Percentiles rank a stretch among this genome's conserved stretches.
These are phyloP conservation scores for Danaus melanippus DNA, from an alignment of 1,140 invertebrate genomes.

Conservation along the genomic window DNA sequence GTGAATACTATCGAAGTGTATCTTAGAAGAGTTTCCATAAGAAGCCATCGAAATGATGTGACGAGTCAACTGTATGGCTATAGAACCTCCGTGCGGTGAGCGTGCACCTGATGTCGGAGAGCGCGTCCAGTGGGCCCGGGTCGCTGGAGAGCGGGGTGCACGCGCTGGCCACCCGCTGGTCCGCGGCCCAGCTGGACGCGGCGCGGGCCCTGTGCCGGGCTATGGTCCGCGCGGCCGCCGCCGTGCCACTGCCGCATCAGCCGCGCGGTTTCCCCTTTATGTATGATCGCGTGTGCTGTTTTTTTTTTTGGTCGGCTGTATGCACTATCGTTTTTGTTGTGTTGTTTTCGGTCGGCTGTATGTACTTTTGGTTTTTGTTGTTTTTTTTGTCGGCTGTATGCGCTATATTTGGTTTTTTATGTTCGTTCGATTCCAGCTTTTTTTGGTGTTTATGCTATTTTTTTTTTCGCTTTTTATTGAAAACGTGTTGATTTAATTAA, in stretches of 20 bases:
- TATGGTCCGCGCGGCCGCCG: constrained; percentile 77
- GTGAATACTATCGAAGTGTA: no score
- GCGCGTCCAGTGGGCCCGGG: constrained; percentile 54
- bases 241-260: constrained; percentile 78
- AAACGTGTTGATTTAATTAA: constrained; percentile 8
- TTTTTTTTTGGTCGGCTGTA: constrained; percentile 13
- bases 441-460: constrained; percentile 16
- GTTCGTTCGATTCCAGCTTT: neutral
- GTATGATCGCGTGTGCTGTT: constrained; percentile 59
- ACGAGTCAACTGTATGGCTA: neutral
- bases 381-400: constrained; percentile 10
- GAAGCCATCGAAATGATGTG: no score
- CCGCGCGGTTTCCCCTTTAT: constrained; percentile 84
- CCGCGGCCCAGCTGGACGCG: constrained; percentile 83
- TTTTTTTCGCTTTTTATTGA: constrained; percentile 17
- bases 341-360: constrained; percentile 13
- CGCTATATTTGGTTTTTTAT: constrained; percentile 6
- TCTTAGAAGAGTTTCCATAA: no score
- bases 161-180: constrained; percentile 84
- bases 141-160: constrained; percentile 80
- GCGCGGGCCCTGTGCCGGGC: constrained; percentile 83
- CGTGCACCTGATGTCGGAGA: constrained; percentile 82
- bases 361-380: constrained; percentile 2
- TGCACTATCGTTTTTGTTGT: constrained; percentile 1
- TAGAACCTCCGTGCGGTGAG: constrained; percentile 86